Conservation (phyloP, 2,113 vertebrate species). For the Kryptolebias marmoratus region DNA sequence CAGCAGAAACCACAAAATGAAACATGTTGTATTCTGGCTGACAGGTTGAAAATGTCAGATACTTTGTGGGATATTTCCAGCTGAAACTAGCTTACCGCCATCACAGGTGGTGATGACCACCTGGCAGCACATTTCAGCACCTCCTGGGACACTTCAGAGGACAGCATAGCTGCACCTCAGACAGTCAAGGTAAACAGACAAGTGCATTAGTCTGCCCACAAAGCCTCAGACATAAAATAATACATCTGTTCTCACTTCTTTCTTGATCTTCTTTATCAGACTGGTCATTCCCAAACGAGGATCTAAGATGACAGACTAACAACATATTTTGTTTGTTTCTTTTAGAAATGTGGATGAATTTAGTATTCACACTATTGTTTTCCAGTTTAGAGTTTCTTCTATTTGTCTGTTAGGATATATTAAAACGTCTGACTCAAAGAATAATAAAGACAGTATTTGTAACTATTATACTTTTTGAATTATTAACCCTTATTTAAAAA, state of each 20-base stretch:
- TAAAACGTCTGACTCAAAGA: too few species aligned
- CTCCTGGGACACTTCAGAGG: slow-evolving; percentile 14
- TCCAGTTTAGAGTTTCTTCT: too few species aligned
- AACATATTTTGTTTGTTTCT: too few species aligned
- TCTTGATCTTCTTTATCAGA: too few species aligned
- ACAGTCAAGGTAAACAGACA: not conserved
- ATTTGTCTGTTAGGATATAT: too few species aligned
- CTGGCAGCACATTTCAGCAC: slow-evolving; percentile 6
- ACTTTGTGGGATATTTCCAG: not conserved
- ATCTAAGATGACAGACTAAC: too few species aligned
- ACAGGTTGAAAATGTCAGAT: not conserved
- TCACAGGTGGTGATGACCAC: slow-evolving; percentile 1
- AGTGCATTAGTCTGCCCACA: not conserved
- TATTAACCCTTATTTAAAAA: too few species aligned
- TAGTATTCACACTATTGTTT: too few species aligned
- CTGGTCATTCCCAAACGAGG: too few species aligned
- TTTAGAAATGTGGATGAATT: too few species aligned
- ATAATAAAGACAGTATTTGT: too few species aligned
- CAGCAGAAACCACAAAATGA: not conserved
- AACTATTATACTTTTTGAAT: too few species aligned
- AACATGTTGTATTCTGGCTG: not conserved
- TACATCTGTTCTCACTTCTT: not conserved
- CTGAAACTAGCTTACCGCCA: not conserved
- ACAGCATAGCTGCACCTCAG: not conserved
- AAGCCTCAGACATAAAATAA: not conserved